Base-by-base conservation (phyloP, 1,140 invertebrate genomes). In the Drosophila sucinea region DNA sequence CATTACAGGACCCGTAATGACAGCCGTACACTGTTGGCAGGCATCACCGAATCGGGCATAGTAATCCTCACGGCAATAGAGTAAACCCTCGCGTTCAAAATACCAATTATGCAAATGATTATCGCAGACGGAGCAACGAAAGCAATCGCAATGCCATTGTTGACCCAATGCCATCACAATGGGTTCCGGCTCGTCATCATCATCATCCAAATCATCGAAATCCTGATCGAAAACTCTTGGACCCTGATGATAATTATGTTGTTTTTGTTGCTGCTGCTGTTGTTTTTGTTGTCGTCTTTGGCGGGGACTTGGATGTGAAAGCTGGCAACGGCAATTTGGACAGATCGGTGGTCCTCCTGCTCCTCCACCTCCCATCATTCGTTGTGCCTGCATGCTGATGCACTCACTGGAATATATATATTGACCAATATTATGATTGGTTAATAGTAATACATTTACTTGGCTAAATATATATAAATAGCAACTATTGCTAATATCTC, bases 1-100 rank as follows among this genome's bases (percentile, higher is more conserved):
- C 97, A 98, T 98, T 55, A 98, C 97, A 30, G 97, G 97, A 0
- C 98, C 97, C 0, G 97, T 97, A 81, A 98, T 98, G 63, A 96
- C 94, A 91, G 97, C 94, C 62, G 94, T 94, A 92, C 97, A 98
- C 78, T 97, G 95, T 90, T 98, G 97, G 83, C 97, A 98, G 23
- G 95, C 94, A 92, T 98, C 96, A 1, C 97, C 97, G 92, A 96
- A 98, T n/a, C 96, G 95, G 4, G 95, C 92, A 95, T 96, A 97
- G 90, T 98, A 98, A 92, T 98, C 97, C 78, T 95, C 94, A 89
- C 97, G 96, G 84, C 97, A 98, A 93, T 97, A 98, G 10, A 98
- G 93, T 51, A 97, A 90, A 0, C 97, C 97, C 92, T 97, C 95
- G 90, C 97, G 98, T 93, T 98, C 97, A 93, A 98, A 98, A 92